Evolutionary conservation across 2,797 vertebrate species (phyloP), one percentile per base, ranked within the genome.

Genomic region (Pangasius djambal): DNA sequence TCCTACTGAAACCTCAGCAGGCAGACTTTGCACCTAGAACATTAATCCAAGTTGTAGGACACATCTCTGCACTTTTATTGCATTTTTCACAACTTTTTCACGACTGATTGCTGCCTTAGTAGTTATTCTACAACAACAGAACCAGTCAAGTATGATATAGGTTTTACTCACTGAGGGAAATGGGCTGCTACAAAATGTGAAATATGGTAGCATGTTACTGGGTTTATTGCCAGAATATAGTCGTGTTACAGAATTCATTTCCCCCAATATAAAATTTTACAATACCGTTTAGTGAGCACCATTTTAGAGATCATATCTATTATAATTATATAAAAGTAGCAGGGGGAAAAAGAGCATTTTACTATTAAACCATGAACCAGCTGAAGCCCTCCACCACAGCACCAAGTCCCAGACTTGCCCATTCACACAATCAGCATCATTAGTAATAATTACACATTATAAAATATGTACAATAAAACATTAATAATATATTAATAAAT

Each of bases 351-450:
- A 13, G 18, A n/a, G 40, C 25, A 79, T 81, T 52, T 50, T 74
- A n/a, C 20, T 88, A 74, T 70, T 44, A 75, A 83, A 57, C 37
- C 37, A 87, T 79, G 72, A 85, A 74, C n/a, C 72, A 91, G 85
- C 75, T 70, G 65, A 92, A 85, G n/a, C 86, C 78, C 91, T 87
- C 87, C 92, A 92, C 92, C 93, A 92, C 91, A 93, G 86, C 92
- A 94, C 92, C 93, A 92, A 93, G 86, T 91, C 92, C 92, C 94
- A 93, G 93, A 92, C 94, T 94, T 94, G 48, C 91, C 93, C 95
- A 96, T 92, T 94, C 95, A 94, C 90, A 94, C 94, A 93, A 88
- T 87, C 94, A 63, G 94, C 90, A 96, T 15, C 78, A 92, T 96
- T 95, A 95, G 91, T 93, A 91, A 92, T 93, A 94, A 81, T 89